Evolutionary conservation across 2,888 invertebrate species (phyloP).

Genomic region (Archips crataeganus): DNA sequence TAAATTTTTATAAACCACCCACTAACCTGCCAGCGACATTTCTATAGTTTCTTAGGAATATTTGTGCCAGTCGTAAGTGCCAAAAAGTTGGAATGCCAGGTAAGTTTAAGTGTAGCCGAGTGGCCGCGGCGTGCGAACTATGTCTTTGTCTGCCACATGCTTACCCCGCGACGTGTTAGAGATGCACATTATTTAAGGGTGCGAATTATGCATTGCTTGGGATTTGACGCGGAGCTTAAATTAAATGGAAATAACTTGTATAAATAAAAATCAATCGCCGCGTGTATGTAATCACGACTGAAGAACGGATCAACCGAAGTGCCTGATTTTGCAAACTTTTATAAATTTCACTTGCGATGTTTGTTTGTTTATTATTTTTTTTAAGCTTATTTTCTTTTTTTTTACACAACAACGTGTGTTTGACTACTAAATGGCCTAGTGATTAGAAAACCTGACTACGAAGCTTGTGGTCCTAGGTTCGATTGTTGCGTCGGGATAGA

Average conservation of each 20-base stretch:
- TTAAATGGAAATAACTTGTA: not conserved
- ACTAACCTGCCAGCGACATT: slow-evolving; percentile 38
- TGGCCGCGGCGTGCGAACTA: slow-evolving; percentile 23
- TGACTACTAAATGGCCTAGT: too few species aligned
- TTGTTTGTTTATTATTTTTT: too few species aligned
- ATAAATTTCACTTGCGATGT: too few species aligned
- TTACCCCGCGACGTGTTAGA: slow-evolving; percentile 27
- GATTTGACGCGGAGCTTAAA: not conserved
- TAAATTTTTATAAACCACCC: slow-evolving; percentile 14
- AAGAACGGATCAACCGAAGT: too few species aligned
- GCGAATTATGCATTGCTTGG: slow-evolving; percentile 17
- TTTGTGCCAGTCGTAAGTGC: slow-evolving; percentile 41
- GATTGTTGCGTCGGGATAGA: too few species aligned
- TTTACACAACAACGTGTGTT: too few species aligned
- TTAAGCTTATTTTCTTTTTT: too few species aligned
- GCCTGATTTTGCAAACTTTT: too few species aligned
- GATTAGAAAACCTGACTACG: too few species aligned
- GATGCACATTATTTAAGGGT: slow-evolving; percentile 35
- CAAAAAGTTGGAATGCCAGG: slow-evolving; percentile 42
- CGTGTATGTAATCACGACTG: too few species aligned
- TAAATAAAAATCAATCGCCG: too few species aligned
- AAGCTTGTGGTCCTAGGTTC: too few species aligned
- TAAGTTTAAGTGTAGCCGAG: slow-evolving; percentile 22
- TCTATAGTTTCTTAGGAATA: slow-evolving; percentile 38
- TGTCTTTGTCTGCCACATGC: slow-evolving; percentile 36